These are phyloP conservation scores for Alaudala cheleensis DNA, from an alignment of 2,113 vertebrate species.

Conservation along the genomic window DNA sequence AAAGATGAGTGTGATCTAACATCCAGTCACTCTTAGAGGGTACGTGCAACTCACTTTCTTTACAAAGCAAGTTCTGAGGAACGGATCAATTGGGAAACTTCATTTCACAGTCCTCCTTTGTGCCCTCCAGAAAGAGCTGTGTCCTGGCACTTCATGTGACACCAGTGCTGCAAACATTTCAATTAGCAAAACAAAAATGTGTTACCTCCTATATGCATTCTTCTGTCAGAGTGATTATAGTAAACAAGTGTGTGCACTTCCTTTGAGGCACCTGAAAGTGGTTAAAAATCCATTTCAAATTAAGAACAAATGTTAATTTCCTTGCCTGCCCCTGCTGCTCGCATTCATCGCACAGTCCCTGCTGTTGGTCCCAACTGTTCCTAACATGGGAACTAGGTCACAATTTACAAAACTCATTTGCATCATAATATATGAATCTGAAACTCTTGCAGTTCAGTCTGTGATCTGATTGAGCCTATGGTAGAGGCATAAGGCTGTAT, in stretches of 20 bases:
- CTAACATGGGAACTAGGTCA: constrained; percentile 72
- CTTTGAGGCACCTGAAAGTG: constrained; percentile 47
- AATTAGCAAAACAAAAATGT: not conserved
- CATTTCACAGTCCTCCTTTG: not conserved
- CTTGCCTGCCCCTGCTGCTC: not conserved
- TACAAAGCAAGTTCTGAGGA: not conserved
- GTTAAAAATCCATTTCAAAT: constrained; percentile 61
- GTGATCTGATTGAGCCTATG: not conserved
- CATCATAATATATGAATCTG: constrained; percentile 58
- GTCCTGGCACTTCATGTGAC: not conserved
- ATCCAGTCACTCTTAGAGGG: not conserved
- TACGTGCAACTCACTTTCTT: not conserved
- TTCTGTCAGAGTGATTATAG: constrained; percentile 21
- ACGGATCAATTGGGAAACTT: not conserved
- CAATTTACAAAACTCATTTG: constrained; percentile 69
- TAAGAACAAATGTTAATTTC: constrained; percentile 44
- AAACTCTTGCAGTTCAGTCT: not conserved
- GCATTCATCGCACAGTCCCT: not conserved
- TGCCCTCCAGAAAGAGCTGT: not conserved
- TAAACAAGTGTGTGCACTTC: constrained; percentile 8
- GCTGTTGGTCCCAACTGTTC: constrained; percentile 50
- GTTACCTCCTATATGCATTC: not conserved
- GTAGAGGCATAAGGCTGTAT: not conserved
- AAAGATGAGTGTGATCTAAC: not conserved
- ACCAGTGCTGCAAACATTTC: not conserved